Conservation (phyloP, 2,888 invertebrate species). For the Abrostola triplasia region DNA sequence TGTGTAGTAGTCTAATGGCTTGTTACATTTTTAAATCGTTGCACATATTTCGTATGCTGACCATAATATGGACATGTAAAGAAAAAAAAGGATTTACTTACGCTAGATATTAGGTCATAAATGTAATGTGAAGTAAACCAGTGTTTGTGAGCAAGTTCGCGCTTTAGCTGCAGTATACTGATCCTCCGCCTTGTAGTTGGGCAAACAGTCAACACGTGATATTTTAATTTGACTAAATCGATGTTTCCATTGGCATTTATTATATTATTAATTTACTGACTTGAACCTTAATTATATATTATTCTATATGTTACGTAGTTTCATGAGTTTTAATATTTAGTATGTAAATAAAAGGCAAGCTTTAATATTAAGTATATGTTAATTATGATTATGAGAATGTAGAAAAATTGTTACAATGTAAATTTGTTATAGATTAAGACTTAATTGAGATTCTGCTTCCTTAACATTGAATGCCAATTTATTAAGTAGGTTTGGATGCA, state of each 20-base stretch:
- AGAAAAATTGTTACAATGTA: slow-evolving; percentile 82
- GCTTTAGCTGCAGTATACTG: slow-evolving; percentile 34
- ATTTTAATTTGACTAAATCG: slow-evolving; percentile 63
- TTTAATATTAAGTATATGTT: slow-evolving; percentile 83
- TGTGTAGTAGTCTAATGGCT: no score
- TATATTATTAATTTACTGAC: slow-evolving; percentile 55
- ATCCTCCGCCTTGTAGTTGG: slow-evolving; percentile 48
- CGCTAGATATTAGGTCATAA: no score
- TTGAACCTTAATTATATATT: slow-evolving; percentile 53
- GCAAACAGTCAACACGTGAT: slow-evolving; percentile 61
- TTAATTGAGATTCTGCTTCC: slow-evolving; percentile 75
- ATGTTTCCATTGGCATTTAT: slow-evolving; percentile 75
- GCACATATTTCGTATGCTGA: no score
- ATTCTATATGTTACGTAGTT: slow-evolving; percentile 56
- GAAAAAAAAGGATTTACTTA: no score
- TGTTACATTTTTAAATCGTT: no score
- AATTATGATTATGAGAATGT: slow-evolving; percentile 70
- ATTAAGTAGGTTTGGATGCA: slow-evolving; percentile 51
- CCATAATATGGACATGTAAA: no score
- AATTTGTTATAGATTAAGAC: slow-evolving; percentile 80
- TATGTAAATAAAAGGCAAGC: slow-evolving; percentile 77
- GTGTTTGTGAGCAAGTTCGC: slow-evolving; percentile 23
- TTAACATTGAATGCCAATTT: slow-evolving; percentile 69
- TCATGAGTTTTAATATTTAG: slow-evolving; percentile 55
- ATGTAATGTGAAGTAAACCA: no score